These are phyloP conservation scores for Zosterops hypoxanthus DNA, from an alignment of 2,113 vertebrate species.

Conservation along the genomic window DNA sequence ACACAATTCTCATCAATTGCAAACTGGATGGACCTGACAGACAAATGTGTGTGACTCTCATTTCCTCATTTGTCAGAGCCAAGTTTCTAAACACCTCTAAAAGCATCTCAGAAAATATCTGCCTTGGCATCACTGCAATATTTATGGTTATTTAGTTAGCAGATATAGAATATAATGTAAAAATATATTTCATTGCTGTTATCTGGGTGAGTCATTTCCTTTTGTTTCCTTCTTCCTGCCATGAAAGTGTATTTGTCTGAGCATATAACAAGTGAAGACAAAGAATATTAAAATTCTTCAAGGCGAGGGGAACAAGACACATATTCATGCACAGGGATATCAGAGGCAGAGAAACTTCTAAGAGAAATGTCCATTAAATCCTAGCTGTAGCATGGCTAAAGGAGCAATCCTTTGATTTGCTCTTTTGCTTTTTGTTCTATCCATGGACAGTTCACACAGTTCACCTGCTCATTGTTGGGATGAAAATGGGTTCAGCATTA, in stretches of 20 bases:
- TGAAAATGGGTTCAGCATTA: neutral
- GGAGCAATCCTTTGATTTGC: neutral
- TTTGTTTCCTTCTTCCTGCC: slow-evolving; percentile 31
- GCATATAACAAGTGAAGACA: neutral
- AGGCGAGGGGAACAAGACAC: neutral
- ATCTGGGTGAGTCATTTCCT: slow-evolving; percentile 46
- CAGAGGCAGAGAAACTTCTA: neutral
- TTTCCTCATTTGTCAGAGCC: neutral
- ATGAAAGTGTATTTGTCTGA: slow-evolving; percentile 5
- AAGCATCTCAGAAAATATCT: neutral
- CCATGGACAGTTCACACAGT: neutral
- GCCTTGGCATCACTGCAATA: neutral
- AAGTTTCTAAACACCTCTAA: slow-evolving; percentile 4
- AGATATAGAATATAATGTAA: slow-evolving; percentile 15
- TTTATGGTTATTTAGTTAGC: slow-evolving; percentile 33
- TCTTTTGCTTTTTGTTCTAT: neutral
- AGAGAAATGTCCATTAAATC: neutral
- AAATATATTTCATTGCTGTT: slow-evolving; percentile 16
- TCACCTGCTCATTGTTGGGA: neutral
- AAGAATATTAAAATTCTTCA: slow-evolving; percentile 11
- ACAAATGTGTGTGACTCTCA: neutral
- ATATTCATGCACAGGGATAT: neutral
- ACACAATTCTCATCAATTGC: neutral
- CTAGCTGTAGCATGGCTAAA: neutral
- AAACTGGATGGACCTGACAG: neutral